Base-by-base conservation (phyloP, 2,113 vertebrate genomes). In the Charadrius vociferus region DNA sequence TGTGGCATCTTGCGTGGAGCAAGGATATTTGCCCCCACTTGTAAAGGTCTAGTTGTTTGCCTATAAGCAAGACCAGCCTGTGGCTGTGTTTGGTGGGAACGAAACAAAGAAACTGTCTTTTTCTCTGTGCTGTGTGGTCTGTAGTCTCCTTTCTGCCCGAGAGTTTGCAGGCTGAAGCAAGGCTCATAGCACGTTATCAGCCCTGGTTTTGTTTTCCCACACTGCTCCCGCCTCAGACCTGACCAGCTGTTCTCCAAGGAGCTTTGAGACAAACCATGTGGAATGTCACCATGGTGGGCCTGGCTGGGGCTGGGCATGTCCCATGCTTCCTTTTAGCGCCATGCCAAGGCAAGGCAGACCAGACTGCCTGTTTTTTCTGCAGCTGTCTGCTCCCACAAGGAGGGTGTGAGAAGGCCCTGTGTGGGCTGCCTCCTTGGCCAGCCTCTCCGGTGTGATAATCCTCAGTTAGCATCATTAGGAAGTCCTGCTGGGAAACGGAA, bases 101-200 rank as follows among this genome's bases (percentile, higher is more conserved):
- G 4, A 47, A 59, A 39, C 14, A 14, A 61, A 39, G 26, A 6
- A 30, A 24, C 24, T 77, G 43, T 34, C 7, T 55, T 39, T 37
- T 37, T 26, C 19, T 52, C 30, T n/a, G 45, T 6, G 26, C 8
- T 14, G 1, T 3, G 3, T 11, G 1, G 15, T 18, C 19, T n/a
- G 13, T n/a, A 32, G 71, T 50, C 41, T 63, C 2, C 1, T 63
- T 66, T 65, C 50, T n/a, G 50, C n/a, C 36, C 34, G 37, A 14
- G 58, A 56, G 43, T 49, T 70, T 37, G 49, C 36, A 66, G 52
- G 17, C 41, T 45, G 27, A 32, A 75, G 39, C 37, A 39, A 58
- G 43, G 37, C 34, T 81, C 14, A 5, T 20, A 34, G 59, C 22
- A 37, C 0, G 2, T 53, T 39, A 6, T 4, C 37, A 32, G 52